Evolutionary conservation across 2,797 vertebrate genomes (phyloP), one percentile per base, ranked within the genome.

Genomic region (Diplodus puntazzo): DNA sequence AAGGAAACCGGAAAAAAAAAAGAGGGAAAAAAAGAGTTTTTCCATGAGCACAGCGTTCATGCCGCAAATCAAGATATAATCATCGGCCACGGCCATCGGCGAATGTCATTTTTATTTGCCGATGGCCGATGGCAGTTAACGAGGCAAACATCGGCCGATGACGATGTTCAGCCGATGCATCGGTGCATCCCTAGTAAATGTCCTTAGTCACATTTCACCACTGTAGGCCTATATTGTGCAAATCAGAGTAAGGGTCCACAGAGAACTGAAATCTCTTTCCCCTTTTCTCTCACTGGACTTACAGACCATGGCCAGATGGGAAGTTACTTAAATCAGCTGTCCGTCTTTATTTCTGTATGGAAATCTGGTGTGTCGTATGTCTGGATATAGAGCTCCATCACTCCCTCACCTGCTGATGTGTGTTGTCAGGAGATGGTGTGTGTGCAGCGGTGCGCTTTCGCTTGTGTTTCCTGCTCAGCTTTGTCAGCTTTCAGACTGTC

Each of bases 271-370:
- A 57, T 17, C 7, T 30, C 54, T 34, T 20, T 50, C 52, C 13
- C 18, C 6, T 16, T 62, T 55, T 69, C 17, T 67, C 42, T 55
- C n/a, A 34, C 30, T 27, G 20, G 46, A 62, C 43, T 58, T 78
- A 63, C 34, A 87, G 57, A 78, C 50, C 66, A 50, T 16, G 30
- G 34, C 67, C 81, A 87, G 73, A 89, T 89, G 83, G 84, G 67
- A 77, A 84, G 68, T 86, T 58, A 54, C 74, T 79, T 69, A 46
- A 77, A 76, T 69, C 80, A 79, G 73, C 76, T 82, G 84, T 79
- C 63, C 61, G 82, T 81, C 60, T 69, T 78, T 73, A 72, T 83
- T 66, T 72, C 71, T 84, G 70, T 55, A 48, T 59, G 57, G 65
- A 49, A 42, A 80, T 67, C 45, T 58, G 53, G 61, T 81, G 62